phyloP scores from a whole-genome alignment of 2,888 invertebrate genomes.

The Agapostemon virescens region DNA sequence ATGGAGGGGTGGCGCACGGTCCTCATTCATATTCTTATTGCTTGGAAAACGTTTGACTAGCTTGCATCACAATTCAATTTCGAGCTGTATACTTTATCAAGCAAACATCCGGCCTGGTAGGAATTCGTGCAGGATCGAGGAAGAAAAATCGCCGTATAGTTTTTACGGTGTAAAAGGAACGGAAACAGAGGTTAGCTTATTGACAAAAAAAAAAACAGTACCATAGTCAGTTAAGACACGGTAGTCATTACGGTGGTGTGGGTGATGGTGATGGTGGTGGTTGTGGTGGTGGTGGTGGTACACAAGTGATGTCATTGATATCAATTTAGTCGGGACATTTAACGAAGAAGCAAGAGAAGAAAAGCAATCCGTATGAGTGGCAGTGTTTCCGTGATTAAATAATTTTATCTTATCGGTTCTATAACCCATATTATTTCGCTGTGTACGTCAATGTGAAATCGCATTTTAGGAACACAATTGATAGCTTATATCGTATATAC shows the following conservation, averaged over 20 bases:
- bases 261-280: slow-evolving; percentile 9
- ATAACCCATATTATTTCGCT: background rate
- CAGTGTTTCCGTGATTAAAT: slow-evolving; percentile 12
- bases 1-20: slow-evolving; percentile 31
- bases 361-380: slow-evolving; percentile 7
- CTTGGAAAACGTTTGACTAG: slow-evolving; percentile 37
- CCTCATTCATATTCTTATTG: slow-evolving; percentile 51
- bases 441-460: slow-evolving; percentile 3
- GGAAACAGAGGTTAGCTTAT: slow-evolving; percentile 58
- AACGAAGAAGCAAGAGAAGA: slow-evolving; percentile 32
- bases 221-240: slow-evolving; percentile 60
- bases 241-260: slow-evolving; percentile 31
- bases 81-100: slow-evolving; percentile 2
- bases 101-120: slow-evolving; percentile 21
- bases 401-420: slow-evolving; percentile 40
- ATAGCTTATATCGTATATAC: slow-evolving; percentile 18
- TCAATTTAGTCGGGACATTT: slow-evolving; percentile 49
- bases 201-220: slow-evolving; percentile 61
- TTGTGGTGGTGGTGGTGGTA: slow-evolving; percentile 37
- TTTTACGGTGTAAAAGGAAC: slow-evolving; percentile 39
- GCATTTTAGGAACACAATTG: slow-evolving; percentile 25
- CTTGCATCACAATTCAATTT: background rate
- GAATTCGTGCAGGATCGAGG: slow-evolving; percentile 10
- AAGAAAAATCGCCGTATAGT: slow-evolving; percentile 27
- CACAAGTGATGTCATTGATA: slow-evolving; percentile 58